phyloP scores from a whole-genome alignment of 37 sponge, comb jelly and placozoan species.

The Theonella swinhoei region DNA sequence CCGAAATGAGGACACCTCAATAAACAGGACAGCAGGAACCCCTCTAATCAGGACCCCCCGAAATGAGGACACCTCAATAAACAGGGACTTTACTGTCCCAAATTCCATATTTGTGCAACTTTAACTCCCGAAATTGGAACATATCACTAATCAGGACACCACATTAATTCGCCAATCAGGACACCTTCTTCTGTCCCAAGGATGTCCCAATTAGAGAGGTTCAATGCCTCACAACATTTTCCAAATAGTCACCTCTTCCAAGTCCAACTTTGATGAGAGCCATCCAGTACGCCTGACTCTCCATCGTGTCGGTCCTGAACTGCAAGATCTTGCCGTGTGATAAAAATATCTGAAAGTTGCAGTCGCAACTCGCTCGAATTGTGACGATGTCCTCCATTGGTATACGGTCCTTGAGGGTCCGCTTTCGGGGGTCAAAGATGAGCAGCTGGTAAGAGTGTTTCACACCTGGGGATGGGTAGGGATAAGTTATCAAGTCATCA shows the following conservation, averaged over 20 bases:
- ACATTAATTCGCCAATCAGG: no score
- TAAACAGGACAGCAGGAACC: no score
- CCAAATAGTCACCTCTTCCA: constrained; percentile 51
- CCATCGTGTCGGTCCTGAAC: constrained; percentile 39
- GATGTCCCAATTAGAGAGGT: no score
- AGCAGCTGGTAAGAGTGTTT: constrained; percentile 20
- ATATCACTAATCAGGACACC: no score
- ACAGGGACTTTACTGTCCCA: no score
- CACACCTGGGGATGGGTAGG: constrained; percentile 1
- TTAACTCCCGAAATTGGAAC: no score
- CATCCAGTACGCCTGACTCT: constrained; percentile 58
- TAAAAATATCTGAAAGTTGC: constrained; percentile 37
- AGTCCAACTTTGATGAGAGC: constrained; percentile 59
- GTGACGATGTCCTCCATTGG: constrained; percentile 46
- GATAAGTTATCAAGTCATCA: neutral
- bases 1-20: no score
- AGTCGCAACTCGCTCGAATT: constrained; percentile 20
- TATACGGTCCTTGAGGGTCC: constrained; percentile 28
- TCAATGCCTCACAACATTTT: no score
- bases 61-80: no score
- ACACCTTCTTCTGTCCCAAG: no score
- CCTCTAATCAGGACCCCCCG: no score
- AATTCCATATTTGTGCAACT: no score
- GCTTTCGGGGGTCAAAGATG: constrained; percentile 24
- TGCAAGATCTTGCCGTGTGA: constrained; percentile 42